Evolutionary conservation across 2,113 vertebrate species (phyloP).

Genomic region (Pseudois nayaur): DNA sequence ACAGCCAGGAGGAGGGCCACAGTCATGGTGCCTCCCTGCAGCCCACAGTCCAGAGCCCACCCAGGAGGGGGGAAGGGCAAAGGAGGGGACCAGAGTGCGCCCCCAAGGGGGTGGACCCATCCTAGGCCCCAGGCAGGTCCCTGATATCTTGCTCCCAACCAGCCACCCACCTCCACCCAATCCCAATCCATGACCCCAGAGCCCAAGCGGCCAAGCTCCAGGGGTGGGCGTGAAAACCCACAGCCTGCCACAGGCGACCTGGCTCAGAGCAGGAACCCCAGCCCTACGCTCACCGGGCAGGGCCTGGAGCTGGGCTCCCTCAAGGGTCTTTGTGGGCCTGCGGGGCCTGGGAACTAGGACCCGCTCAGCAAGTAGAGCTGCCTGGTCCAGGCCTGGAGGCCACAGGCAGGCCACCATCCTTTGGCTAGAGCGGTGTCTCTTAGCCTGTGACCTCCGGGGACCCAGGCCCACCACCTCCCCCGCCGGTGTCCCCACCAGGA

Average conservation of each 20-base stretch:
- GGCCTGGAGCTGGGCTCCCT: neutral
- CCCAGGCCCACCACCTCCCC: neutral
- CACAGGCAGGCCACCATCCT: neutral
- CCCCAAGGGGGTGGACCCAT: neutral
- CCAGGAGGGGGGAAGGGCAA: rapidly evolving
- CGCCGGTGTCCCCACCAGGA: rapidly evolving
- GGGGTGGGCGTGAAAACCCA: neutral
- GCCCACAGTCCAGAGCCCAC: neutral
- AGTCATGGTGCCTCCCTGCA: rapidly evolving
- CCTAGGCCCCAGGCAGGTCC: neutral
- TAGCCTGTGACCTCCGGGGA: neutral
- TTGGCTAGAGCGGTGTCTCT: neutral
- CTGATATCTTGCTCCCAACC: neutral
- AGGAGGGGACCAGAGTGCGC: rapidly evolving
- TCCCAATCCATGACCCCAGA: neutral
- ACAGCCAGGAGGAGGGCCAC: neutral
- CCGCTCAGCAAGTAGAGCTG: neutral
- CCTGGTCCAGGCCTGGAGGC: neutral
- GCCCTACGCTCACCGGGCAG: rapidly evolving
- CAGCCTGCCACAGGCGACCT: neutral
- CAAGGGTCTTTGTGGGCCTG: neutral
- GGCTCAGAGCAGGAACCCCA: neutral
- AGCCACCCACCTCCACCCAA: neutral
- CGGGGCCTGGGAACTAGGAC: neutral
- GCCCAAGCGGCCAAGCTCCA: neutral